Evolutionary conservation across 2,888 invertebrate genomes (phyloP).

Genomic region (Diarsia mendica): DNA sequence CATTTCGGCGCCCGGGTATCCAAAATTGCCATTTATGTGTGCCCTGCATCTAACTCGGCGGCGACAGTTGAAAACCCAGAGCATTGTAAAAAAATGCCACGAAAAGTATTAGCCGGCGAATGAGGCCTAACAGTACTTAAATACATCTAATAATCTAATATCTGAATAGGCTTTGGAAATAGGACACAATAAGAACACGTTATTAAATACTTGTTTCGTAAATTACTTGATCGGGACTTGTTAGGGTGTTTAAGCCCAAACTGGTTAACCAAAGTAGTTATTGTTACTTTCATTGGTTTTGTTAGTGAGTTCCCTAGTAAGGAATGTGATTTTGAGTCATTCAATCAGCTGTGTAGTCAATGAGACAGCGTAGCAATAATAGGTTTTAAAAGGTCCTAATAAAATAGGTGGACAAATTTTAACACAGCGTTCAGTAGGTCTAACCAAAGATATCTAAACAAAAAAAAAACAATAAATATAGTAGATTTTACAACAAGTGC

Average conservation of each 20-base stretch:
- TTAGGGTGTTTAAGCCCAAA: slow-evolving; percentile 15
- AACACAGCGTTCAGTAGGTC: too few species aligned
- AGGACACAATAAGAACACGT: slow-evolving; percentile 1
- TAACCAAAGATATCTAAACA: too few species aligned
- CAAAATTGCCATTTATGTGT: too few species aligned
- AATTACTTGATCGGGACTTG: background rate
- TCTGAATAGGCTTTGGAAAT: background rate
- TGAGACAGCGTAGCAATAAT: background rate
- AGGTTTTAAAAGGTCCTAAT: too few species aligned
- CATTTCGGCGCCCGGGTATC: too few species aligned
- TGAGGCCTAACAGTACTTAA: background rate
- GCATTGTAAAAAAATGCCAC: background rate
- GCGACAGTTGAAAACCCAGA: background rate
- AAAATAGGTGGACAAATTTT: too few species aligned
- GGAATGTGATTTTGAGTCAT: slow-evolving; percentile 47
- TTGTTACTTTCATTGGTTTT: slow-evolving; percentile 1
- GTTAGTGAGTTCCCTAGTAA: background rate
- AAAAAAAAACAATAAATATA: too few species aligned
- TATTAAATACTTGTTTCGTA: background rate
- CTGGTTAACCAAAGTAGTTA: slow-evolving; percentile 10
- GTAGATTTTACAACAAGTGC: too few species aligned
- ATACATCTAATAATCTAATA: background rate
- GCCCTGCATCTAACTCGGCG: background rate
- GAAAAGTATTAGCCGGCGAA: background rate
- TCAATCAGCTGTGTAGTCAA: slow-evolving; percentile 9